Evolutionary conservation across 2,888 invertebrate species (phyloP).

Genomic region (Magallana nippona): DNA sequence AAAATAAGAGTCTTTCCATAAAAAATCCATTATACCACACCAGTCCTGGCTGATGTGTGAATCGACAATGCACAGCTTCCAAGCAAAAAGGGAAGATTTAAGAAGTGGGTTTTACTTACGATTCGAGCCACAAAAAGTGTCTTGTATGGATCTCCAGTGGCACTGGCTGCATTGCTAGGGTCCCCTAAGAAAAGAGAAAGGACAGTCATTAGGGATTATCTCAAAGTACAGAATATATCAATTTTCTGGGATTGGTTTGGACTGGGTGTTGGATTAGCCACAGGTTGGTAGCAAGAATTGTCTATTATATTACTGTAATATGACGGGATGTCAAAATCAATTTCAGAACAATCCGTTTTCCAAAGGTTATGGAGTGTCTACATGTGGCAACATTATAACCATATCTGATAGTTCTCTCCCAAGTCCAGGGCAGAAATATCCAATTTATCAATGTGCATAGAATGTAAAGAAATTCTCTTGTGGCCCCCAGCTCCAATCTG

Average conservation of each 20-base stretch:
- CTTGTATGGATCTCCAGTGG: conserved; percentile 96
- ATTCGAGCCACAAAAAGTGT: conserved; percentile 97
- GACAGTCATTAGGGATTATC: conserved; percentile 7
- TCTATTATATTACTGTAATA: background rate
- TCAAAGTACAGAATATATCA: background rate
- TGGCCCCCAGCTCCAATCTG: background rate
- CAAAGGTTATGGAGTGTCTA: conserved; percentile 9
- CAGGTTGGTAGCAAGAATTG: conserved; percentile 11
- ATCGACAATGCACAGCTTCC: background rate
- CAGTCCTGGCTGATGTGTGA: background rate
- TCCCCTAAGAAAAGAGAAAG: conserved; percentile 85
- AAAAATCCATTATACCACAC: conserved; percentile 21
- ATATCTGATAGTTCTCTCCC: background rate
- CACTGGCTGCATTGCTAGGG: conserved; percentile 88
- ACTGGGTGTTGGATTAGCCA: background rate
- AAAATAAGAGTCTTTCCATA: conserved; percentile 34
- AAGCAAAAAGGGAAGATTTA: background rate
- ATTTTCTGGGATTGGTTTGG: conserved; percentile 5
- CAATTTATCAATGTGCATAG: conserved; percentile 25
- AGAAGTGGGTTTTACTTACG: conserved; percentile 84
- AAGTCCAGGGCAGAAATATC: background rate
- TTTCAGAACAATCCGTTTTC: conserved; percentile 4
- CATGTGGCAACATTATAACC: background rate
- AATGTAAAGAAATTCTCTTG: conserved; percentile 6
- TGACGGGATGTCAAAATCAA: background rate